A percentile compares a stretch with the other conserved stretches of the same genome.
These are phyloP conservation scores for Columba livia DNA, from an alignment of 2,113 vertebrate species.

Conservation along the genomic window DNA sequence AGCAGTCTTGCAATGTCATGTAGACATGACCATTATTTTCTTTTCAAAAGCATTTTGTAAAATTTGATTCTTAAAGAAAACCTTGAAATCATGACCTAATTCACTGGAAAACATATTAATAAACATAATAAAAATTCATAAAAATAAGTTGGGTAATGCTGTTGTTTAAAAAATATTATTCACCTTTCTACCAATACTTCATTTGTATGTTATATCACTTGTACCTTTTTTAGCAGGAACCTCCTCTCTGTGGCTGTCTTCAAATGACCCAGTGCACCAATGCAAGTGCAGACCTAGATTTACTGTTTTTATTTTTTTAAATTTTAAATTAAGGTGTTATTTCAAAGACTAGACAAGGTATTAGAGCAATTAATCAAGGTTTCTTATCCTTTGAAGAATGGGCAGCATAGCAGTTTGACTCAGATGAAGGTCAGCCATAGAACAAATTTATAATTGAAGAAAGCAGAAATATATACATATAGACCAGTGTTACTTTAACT, in stretches of 20 bases:
- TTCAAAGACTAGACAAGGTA: neutral
- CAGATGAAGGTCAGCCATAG: neutral
- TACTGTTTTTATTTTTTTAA: neutral
- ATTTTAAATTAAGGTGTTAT: neutral
- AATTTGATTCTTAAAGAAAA: neutral
- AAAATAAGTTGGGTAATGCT: neutral
- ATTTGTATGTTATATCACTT: neutral
- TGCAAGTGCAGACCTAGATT: neutral
- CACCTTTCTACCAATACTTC: neutral
- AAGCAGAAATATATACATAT: neutral
- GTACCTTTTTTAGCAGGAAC: neutral
- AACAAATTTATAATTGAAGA: neutral
- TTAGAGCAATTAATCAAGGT: neutral
- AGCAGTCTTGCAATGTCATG: neutral
- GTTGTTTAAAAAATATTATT: neutral
- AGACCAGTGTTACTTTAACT: neutral
- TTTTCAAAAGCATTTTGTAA: neutral
- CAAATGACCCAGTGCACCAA: neutral
- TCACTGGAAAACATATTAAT: neutral
- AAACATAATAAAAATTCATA: neutral
- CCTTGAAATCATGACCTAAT: neutral
- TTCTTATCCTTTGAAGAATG: neutral
- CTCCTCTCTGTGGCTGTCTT: neutral
- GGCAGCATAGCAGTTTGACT: neutral
- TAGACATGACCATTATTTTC: neutral